Conservation (phyloP, 1,140 invertebrate species). For the Rhynchophorus ferrugineus region DNA sequence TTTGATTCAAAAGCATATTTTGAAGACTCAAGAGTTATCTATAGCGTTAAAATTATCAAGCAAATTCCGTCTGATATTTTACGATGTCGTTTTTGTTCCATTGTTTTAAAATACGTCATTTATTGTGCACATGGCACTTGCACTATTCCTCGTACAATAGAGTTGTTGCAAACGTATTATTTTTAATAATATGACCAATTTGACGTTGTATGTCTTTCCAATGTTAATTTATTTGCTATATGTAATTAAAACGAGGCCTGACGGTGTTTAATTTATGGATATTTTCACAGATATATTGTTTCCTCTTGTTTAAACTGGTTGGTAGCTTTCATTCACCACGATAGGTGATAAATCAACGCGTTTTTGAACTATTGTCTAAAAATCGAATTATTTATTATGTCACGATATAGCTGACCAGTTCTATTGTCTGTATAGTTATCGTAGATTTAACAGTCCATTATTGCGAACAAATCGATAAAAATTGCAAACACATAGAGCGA, state of each 20-base stretch:
- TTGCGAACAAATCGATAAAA: too few relatives aligned
- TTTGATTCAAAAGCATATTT: too few relatives aligned
- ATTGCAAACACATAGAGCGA: too few relatives aligned
- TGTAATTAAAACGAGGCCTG: neutral
- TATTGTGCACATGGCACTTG: neutral
- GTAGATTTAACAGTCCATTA: too few relatives aligned
- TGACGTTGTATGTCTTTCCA: too few relatives aligned
- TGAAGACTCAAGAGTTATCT: too few relatives aligned
- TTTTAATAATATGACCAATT: neutral
- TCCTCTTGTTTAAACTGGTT: slow-evolving; percentile 8
- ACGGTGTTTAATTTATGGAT: slow-evolving; percentile 4
- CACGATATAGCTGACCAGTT: slow-evolving; percentile 5
- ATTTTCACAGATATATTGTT: slow-evolving; percentile 3
- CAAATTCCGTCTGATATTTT: too few relatives aligned
- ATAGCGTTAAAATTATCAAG: too few relatives aligned
- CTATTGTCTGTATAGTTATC: slow-evolving; percentile 7
- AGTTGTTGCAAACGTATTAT: neutral
- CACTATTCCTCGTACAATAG: neutral
- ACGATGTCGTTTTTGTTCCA: too few relatives aligned
- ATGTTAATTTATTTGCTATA: too few relatives aligned
- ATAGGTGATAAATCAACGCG: slow-evolving; percentile 8
- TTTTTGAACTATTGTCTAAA: slow-evolving; percentile 7
- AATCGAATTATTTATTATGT: slow-evolving; percentile 11
- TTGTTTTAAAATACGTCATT: neutral
- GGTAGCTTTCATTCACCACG: slow-evolving; percentile 5